Evolutionary conservation across 1,140 invertebrate genomes (phyloP).

Genomic region (Telenomus remus): DNA sequence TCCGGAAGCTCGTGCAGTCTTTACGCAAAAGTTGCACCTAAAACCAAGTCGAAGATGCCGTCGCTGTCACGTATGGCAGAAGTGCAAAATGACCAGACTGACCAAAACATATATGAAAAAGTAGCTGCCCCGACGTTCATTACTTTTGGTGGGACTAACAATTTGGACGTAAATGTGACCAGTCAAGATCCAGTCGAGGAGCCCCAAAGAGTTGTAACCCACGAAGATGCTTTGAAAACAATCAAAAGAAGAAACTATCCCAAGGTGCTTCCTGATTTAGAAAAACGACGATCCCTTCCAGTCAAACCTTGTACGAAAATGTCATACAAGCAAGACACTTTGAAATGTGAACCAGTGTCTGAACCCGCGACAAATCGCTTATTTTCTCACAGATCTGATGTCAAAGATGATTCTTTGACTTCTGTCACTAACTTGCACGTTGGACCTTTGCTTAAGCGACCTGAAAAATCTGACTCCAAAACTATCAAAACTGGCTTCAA

Average conservation of each 20-base stretch:
- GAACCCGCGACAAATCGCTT: slow-evolving; percentile 56
- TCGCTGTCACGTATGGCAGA: slow-evolving; percentile 33
- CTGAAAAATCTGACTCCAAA: background rate
- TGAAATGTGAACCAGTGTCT: slow-evolving; percentile 62
- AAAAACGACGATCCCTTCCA: slow-evolving; percentile 70
- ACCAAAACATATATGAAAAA: slow-evolving; percentile 65
- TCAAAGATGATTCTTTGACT: slow-evolving; percentile 14
- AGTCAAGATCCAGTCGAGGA: slow-evolving; percentile 71
- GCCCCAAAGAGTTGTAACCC: slow-evolving; percentile 72
- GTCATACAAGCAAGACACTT: slow-evolving; percentile 14
- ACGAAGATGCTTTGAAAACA: slow-evolving; percentile 82
- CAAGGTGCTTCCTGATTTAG: slow-evolving; percentile 85
- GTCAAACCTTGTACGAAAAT: slow-evolving; percentile 58
- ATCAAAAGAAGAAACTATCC: slow-evolving; percentile 87
- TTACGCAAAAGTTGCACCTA: slow-evolving; percentile 72
- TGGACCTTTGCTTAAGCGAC: slow-evolving; percentile 64
- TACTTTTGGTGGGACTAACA: slow-evolving; percentile 69
- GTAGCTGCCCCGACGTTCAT: slow-evolving; percentile 60
- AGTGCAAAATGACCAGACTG: slow-evolving; percentile 31
- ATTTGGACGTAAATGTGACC: slow-evolving; percentile 82
- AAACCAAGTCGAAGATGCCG: slow-evolving; percentile 65
- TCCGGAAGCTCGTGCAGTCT: slow-evolving; percentile 70
- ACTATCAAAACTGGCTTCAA: too few relatives aligned
- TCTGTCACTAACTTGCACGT: slow-evolving; percentile 69
- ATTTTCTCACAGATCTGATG: slow-evolving; percentile 37